Base-by-base conservation (phyloP, 2,888 invertebrate genomes). In the Diaphora mendica region DNA sequence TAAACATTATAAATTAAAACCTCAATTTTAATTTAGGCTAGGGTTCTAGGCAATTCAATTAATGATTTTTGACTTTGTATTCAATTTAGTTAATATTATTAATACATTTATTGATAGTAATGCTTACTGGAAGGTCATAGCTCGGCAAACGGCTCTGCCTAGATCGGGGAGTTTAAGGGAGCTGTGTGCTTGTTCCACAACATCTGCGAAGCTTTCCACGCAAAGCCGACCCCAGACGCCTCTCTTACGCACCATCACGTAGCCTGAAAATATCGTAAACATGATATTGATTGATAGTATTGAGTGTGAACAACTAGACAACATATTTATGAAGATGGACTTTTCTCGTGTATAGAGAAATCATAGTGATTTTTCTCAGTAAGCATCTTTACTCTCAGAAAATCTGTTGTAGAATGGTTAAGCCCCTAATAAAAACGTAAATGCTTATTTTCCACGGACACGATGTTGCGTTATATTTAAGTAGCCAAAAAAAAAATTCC, bases 221-320 rank as follows among this genome's bases (percentile, higher is more conserved):
- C 98, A 98, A 8, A 98, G 92, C 87, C 97, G 97, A 9, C 98
- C 98, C 98, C 98, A 98, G 68, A 96, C 95, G 0, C 98, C 98
- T 82, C 97, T 96, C 86, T 97, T 97, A 55, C 97, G 95, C 2
- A 98, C 97, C 96, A 97, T 97, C 48, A 98, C 95, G 84, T 96
- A 97, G 42, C 98, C 98, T 96, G 84, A 59, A 88, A 23, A 65
- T 26, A 69, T 67, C 26, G 48, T n/a, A 51, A 68, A 51, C 3
- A 15, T 66, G 30, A 48, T 1, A n/a, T n/a, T n/a, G n/a, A n/a
- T n/a, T n/a, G n/a, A 44, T 48, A 48, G 48, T 20, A 51, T 44
- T 33, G 26, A 59, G 26, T 59, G 15, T 59, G 26, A 26, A 59
- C 59, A 13, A 59, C 13, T 59, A 4, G 26, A 20, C 48, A 59